Evolutionary conservation across 2,888 invertebrate genomes (phyloP).

Genomic region (Tetragonisca angustula): DNA sequence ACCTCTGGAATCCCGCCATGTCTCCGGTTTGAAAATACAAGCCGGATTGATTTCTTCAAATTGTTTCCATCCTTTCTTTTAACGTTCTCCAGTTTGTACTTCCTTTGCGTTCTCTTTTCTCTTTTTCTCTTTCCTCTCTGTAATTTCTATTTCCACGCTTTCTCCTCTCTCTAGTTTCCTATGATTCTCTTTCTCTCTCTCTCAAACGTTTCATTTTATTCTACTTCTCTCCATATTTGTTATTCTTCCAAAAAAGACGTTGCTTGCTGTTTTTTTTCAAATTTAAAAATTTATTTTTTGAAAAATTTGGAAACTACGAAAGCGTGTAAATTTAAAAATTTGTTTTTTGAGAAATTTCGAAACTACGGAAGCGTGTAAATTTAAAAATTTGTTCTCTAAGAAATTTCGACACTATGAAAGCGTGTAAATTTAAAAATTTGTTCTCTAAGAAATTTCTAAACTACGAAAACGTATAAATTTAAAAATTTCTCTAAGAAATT

Average conservation of each 20-base stretch:
- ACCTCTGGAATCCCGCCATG: constrained; percentile 23
- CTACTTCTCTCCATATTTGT: too few relatives aligned
- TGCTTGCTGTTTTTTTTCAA: too few relatives aligned
- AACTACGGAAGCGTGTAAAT: too few relatives aligned
- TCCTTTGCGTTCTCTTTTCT: background rate
- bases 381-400: too few relatives aligned
- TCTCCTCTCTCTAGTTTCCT: background rate
- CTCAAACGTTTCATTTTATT: background rate
- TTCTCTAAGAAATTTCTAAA: too few relatives aligned
- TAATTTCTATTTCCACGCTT: background rate
- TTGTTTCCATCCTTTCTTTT: background rate
- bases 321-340: background rate
- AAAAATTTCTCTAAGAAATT: background rate
- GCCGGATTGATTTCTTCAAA: background rate
- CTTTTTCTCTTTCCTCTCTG: background rate
- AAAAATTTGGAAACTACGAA: background rate
- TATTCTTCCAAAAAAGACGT: background rate
- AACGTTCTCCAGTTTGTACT: background rate
- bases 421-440: too few relatives aligned
- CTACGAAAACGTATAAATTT: too few relatives aligned
- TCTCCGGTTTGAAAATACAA: constrained; percentile 38
- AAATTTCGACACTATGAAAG: too few relatives aligned
- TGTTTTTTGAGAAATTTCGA: too few relatives aligned
- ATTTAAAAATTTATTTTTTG: background rate
- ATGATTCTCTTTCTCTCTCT: background rate